A percentile compares a stretch with the other conserved stretches of the same genome.
Conservation (phyloP, 2,797 vertebrate species). For the Phrynocephalus forsythii region DNA sequence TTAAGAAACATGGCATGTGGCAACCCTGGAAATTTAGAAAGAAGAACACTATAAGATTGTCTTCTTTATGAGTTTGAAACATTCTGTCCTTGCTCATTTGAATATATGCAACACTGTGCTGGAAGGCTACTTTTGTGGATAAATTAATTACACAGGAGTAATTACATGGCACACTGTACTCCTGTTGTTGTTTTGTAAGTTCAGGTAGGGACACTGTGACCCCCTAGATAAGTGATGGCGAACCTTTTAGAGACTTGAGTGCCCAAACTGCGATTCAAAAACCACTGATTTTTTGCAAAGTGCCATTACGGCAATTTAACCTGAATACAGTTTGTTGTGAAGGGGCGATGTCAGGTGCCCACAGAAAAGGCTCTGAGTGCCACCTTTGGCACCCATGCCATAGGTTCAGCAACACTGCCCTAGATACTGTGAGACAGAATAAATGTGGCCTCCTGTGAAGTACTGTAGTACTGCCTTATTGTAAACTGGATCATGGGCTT, state of each 20-base stretch:
- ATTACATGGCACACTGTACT: neutral
- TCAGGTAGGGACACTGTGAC: neutral
- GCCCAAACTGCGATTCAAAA: no score
- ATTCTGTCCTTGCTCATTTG: neutral
- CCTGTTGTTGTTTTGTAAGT: no score
- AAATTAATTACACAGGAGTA: neutral
- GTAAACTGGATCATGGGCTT: neutral
- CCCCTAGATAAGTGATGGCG: no score
- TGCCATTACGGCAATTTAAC: no score
- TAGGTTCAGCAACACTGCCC: neutral
- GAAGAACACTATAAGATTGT: conserved; percentile 21
- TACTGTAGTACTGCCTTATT: neutral
- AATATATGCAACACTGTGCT: neutral
- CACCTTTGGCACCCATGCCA: no score
- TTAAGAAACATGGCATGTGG: neutral
- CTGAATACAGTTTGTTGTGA: neutral
- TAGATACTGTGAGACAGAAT: neutral
- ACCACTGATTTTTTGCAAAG: no score
- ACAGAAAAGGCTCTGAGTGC: neutral
- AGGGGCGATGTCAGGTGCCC: neutral
- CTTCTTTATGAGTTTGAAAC: neutral
- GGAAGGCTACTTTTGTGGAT: neutral
- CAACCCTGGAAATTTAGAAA: conserved; percentile 22
- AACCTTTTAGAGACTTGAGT: no score
- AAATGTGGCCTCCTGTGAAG: neutral